A percentile compares a stretch with the other conserved stretches of the same genome.
Evolutionary conservation across 2,113 vertebrate genomes (phyloP).

Genomic region (Xiphias gladius): DNA sequence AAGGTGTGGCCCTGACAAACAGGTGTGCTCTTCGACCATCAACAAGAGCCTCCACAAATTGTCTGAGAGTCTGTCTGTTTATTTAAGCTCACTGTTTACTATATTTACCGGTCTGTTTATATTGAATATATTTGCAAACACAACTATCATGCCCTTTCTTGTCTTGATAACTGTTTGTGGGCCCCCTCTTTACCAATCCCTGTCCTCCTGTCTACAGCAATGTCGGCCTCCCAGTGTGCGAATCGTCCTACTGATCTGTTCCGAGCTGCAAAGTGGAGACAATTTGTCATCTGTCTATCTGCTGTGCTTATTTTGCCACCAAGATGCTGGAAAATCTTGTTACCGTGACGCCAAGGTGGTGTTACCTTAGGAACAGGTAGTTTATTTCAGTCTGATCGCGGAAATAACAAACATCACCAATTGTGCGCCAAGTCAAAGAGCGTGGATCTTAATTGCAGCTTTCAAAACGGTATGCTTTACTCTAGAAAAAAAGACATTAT

Average conservation of each 20-base stretch:
- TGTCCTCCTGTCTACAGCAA: not conserved
- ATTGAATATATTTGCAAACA: conserved; percentile 19
- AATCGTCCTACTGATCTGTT: conserved; percentile 15
- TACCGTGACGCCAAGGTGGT: not conserved
- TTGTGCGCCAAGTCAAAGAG: not conserved
- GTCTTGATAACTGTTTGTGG: conserved; percentile 37
- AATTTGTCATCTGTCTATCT: conserved; percentile 14
- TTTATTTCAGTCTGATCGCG: not conserved
- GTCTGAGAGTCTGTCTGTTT: conserved; percentile 11
- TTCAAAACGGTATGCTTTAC: not conserved
- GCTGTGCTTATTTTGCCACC: conserved; percentile 1
- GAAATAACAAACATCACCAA: not conserved
- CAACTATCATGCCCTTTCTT: conserved; percentile 2
- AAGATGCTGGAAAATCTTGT: not conserved
- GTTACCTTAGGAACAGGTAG: conserved; percentile 13
- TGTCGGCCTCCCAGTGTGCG: not conserved
- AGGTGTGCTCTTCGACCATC: conserved; percentile 48
- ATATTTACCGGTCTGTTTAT: conserved; percentile 31
- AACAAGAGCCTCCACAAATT: conserved; percentile 49
- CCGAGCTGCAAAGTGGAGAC: not conserved
- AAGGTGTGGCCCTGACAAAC: conserved; percentile 59
- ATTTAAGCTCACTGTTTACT: conserved; percentile 22
- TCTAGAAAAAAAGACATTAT: not conserved
- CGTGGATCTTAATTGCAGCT: not conserved
- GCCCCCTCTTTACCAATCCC: not conserved